Base-by-base conservation (phyloP, 1,140 invertebrate species). In the Drosophila orosa region DNA sequence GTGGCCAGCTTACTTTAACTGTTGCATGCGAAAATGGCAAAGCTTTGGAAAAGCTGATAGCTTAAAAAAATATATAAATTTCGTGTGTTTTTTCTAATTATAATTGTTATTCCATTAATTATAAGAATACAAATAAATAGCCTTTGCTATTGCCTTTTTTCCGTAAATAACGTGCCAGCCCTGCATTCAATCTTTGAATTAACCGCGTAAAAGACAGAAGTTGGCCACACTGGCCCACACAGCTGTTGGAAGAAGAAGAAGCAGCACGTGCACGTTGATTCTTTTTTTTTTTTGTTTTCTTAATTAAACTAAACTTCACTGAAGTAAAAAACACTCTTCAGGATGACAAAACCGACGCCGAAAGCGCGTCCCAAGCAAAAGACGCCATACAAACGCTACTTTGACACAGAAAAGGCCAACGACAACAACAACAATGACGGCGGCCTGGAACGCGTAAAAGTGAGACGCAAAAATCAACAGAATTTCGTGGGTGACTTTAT, bases 401-500 rank as follows among this genome's bases (percentile, higher is more conserved):
- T 89, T n/a, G 57, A 83, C 35, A 13, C 39, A 3, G 42, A 45
- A 0, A 54, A 62, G 2, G 8, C 40, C 29, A 33, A 25, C 5
- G 27, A 37, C 35, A n/a, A 37, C 24, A 61, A 39, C 15, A 61
- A 45, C 24, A 29, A n/a, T 5, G 45, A 6, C 25, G 37, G n/a
- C 12, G 33, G 27, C 1, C 27, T 74, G 9, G 58, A 71, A n/a
- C 71, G 40, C 2, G 60, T 83, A 0, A 89, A 87, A 47, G 35
- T 79, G 0, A 61, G 57, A 15, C 67, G 79, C 13, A 73, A 63
- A 17, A 59, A 27, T 24, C 84, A 74, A 63, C 84, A 79, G 22
- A 83, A 73, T 8, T 83, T 87, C 8, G 63, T 61, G 5, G 83
- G 83, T 3, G 80, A 87, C 3, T 89, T 89, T 17, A 47, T 89